Percentiles rank a stretch among this genome's conserved stretches.
Conservation (phyloP, 2,888 invertebrate species). For the Holacanthella duospinosa region DNA sequence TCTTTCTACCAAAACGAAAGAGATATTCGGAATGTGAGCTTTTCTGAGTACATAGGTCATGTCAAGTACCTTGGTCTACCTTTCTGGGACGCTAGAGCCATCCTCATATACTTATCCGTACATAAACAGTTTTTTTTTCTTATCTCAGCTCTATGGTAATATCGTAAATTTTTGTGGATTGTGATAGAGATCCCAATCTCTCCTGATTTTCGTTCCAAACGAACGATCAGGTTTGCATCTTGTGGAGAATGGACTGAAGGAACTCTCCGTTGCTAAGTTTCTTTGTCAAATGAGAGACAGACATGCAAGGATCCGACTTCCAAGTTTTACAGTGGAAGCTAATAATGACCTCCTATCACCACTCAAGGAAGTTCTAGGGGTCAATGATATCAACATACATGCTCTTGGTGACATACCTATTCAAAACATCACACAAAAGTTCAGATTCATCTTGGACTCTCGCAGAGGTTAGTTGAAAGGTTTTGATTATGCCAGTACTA, state of each 20-base stretch:
- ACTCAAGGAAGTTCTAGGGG: not conserved
- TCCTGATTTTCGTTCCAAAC: conserved; percentile 30
- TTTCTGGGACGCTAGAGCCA: conserved; percentile 25
- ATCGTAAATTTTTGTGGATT: no score
- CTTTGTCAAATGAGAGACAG: conserved; percentile 29
- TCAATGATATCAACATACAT: not conserved
- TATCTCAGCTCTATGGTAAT: no score
- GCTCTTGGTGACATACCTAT: no score
- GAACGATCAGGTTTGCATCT: conserved; percentile 30
- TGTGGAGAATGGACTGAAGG: conserved; percentile 32
- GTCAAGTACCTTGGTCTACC: conserved; percentile 24
- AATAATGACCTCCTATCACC: conserved; percentile 8
- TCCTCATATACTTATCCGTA: conserved; percentile 15
- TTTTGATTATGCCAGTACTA: no score
- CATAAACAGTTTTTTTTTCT: no score
- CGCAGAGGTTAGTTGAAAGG: no score
- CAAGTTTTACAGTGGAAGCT: conserved; percentile 21
- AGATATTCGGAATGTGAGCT: conserved; percentile 29
- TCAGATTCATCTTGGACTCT: no score
- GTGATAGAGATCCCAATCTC: conserved; percentile 6
- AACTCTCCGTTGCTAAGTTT: conserved; percentile 23
- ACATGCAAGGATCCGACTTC: conserved; percentile 21
- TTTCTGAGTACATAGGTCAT: conserved; percentile 23
- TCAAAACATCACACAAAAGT: no score
- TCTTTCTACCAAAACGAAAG: conserved; percentile 31